Evolutionary conservation across 1,140 invertebrate genomes (phyloP).

Genomic region (Samia ricini): DNA sequence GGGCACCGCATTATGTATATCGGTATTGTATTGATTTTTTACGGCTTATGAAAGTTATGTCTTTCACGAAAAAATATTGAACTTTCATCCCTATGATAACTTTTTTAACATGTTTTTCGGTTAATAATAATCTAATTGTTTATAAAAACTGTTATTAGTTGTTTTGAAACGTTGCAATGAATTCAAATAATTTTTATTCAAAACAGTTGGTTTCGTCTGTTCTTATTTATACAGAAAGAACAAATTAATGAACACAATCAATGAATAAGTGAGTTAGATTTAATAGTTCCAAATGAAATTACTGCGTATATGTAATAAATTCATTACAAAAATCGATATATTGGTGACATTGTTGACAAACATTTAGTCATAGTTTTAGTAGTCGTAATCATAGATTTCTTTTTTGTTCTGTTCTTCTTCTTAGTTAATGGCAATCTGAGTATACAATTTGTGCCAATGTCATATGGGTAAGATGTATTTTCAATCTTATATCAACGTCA

Average conservation of each 20-base stretch:
- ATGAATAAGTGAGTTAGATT: not conserved
- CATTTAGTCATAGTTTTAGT: not conserved
- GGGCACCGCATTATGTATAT: constrained; percentile 40
- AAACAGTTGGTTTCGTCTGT: not conserved
- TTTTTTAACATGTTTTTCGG: too few species aligned
- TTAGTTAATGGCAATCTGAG: too few species aligned
- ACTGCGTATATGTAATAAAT: not conserved
- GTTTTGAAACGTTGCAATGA: not conserved
- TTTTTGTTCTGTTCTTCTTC: too few species aligned
- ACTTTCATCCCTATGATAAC: not conserved
- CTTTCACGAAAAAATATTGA: not conserved
- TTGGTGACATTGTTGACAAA: not conserved
- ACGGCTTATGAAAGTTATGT: constrained; percentile 8
- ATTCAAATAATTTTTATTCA: not conserved
- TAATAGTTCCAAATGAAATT: not conserved
- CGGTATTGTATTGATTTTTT: constrained; percentile 74
- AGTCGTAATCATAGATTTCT: too few species aligned
- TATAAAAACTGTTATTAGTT: not conserved
- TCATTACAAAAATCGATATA: constrained; percentile 45
- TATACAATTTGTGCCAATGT: too few species aligned
- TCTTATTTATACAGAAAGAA: not conserved
- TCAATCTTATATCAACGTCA: too few species aligned
- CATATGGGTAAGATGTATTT: too few species aligned
- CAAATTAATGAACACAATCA: not conserved
- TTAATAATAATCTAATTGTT: too few species aligned